A percentile compares a stretch with the other conserved stretches of the same genome.
These are phyloP conservation scores for Yasuhikotakia modesta DNA, from an alignment of 2,797 vertebrate species.

Conservation along the genomic window DNA sequence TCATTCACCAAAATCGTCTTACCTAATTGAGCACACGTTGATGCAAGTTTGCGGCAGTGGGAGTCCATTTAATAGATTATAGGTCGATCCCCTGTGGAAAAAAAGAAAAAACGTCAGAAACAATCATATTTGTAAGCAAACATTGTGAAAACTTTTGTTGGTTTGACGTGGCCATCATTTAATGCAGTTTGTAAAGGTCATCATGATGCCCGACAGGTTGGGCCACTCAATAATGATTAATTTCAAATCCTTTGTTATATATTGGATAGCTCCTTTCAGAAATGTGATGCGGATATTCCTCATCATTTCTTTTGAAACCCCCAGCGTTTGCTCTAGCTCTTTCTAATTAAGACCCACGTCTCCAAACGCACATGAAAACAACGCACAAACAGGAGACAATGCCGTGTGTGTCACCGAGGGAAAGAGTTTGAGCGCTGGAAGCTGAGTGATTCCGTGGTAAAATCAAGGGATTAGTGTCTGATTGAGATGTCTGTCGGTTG, in stretches of 20 bases:
- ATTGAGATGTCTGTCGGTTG: constrained; percentile 99
- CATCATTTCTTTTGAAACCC: constrained; percentile 53
- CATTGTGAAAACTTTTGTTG: background rate
- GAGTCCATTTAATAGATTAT: constrained; percentile 84
- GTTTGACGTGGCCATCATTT: background rate
- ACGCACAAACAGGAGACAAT: constrained; percentile 31
- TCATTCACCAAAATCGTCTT: constrained; percentile 68
- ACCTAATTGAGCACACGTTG: constrained; percentile 95
- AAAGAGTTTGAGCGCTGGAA: constrained; percentile 72
- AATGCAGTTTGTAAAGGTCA: too few relatives aligned
- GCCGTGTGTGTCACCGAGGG: constrained; percentile 61
- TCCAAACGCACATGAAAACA: constrained; percentile 40
- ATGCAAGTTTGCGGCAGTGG: constrained; percentile 94
- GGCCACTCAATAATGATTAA: constrained; percentile 19
- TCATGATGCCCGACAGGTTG: background rate
- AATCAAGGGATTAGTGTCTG: constrained; percentile 98
- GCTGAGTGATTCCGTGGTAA: constrained; percentile 87
- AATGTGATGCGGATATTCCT: constrained; percentile 42
- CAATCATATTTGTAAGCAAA: background rate
- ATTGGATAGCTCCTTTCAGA: constrained; percentile 30
- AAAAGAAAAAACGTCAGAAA: background rate
- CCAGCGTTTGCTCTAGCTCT: constrained; percentile 36
- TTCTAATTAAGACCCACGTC: constrained; percentile 52
- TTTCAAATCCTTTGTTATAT: constrained; percentile 39
- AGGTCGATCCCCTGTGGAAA: constrained; percentile 26